Evolutionary conservation across 2,888 invertebrate species (phyloP), one percentile per base, ranked within the genome.

Genomic region (Keiferia lycopersicella): DNA sequence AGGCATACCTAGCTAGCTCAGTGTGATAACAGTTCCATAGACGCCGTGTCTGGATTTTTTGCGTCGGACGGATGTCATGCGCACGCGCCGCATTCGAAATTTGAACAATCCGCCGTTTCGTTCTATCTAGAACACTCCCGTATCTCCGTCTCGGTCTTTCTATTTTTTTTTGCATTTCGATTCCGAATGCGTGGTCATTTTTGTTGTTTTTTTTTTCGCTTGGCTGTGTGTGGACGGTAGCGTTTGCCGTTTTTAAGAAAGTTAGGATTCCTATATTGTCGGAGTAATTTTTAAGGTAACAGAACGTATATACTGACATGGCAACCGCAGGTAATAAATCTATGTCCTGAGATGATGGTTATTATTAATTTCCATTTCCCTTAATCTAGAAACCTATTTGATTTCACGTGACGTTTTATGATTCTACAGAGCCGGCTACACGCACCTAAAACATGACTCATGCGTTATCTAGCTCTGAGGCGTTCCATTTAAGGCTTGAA

Each of bases 41-140:
- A 87, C 87, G 87, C 87, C 87, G 79, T 77, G 74, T 73, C 69
- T 74, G 73, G 79, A 77, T 83, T 88, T 87, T 79, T 90, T 90
- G 84, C 83, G 86, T 77, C 69, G 87, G 80, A 84, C 89, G 91
- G 91, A 91, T 91, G 91, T 88, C 83, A 80, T 77, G 83, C 79
- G 88, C 91, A 90, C 88, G 91, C 89, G 89, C 83, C 87, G 91
- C 91, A 91, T 91, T 90, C 87, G 87, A 90, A 91, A 86, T 88
- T 88, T 79, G 79, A 82, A 81, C 34, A 84, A 81, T 82, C 76
- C 74, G 71, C 81, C 76, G 76, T 86, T 78, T 81, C 82, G 71
- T 75, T 87, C 85, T 81, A 77, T 77, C 84, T 73, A 72, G 70
- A 74, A 70, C 73, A 70, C 64, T 64, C 69, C 67, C 68, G 48